Evolutionary conservation across 1,140 invertebrate species (phyloP), one percentile per base, ranked within the genome.

Genomic region (Zelostemma sp.): DNA sequence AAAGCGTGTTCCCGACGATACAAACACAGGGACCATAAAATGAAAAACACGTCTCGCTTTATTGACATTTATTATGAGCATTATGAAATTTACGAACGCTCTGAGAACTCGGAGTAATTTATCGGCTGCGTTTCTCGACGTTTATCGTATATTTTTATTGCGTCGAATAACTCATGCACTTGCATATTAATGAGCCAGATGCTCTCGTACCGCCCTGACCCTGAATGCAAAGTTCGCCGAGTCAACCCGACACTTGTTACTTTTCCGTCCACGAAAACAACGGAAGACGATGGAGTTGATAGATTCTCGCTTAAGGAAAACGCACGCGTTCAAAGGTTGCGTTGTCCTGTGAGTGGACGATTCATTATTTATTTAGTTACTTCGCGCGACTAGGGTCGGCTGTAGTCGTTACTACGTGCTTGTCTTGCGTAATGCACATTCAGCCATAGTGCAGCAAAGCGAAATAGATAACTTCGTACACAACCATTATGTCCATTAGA

Each of bases 291-390:
- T 8, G 21, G 21, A 25, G 21, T 25, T 25, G 8, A 25, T 25
- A 25, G 3, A 8, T 25, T 25, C 3, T 8, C 3, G 21, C 8
- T 3, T 4, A 25, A 25, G 21, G 21, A n/a, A n/a, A n/a, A n/a
- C n/a, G n/a, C n/a, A n/a, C n/a, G 9, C 35, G 14, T 38, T 43
- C 48, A 45, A 16, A 33, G 35, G n/a, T 17, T 47, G 21, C n/a
- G n/a, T n/a, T 71, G 49, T 48, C 62, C 28, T 50, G 66, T 66
- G 69, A 66, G 71, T 73, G 71, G 63, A 69, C 62, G 49, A 73
- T 73, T 50, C 66, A 75, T 78, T 72, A 77, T 74, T 79, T 80
- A 79, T 80, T 80, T 79, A 80, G 73, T 79, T 78, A 77, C 55
- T 71, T 56, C 58, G 35, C 65, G 55, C 61, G 48, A 64, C 68